phyloP scores from a whole-genome alignment of 2,113 vertebrate genomes.

The Hucho hucho region DNA sequence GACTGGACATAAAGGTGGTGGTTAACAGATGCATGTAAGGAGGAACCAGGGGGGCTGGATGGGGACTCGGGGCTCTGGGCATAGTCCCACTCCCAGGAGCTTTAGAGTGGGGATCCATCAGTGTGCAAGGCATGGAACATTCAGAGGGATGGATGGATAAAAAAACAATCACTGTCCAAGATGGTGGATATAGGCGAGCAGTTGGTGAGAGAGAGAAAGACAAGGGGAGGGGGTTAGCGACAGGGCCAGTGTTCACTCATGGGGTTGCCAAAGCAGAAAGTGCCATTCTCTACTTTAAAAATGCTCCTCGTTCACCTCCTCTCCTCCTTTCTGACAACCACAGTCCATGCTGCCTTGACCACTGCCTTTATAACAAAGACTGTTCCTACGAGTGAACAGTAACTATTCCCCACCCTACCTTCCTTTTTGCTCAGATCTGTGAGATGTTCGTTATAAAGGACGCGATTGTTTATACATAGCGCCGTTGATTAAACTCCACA shows the following conservation, averaged over 20 bases:
- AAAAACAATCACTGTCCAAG: slow-evolving; percentile 53
- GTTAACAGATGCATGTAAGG: slow-evolving; percentile 74
- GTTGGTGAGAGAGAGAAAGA: slow-evolving; percentile 28
- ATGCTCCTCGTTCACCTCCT: slow-evolving; percentile 27
- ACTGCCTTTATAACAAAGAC: slow-evolving; percentile 49
- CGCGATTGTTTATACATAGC: no score
- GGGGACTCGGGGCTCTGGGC: slow-evolving; percentile 62
- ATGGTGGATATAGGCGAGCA: slow-evolving; percentile 7
- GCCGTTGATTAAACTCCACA: no score
- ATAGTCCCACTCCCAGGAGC: slow-evolving; percentile 67
- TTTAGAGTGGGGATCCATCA: slow-evolving; percentile 48
- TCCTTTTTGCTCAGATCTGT: neutral
- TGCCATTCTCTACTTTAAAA: slow-evolving; percentile 37
- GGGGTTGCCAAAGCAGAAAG: slow-evolving; percentile 15
- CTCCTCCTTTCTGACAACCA: slow-evolving; percentile 12
- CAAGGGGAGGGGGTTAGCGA: slow-evolving; percentile 26
- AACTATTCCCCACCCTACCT: neutral
- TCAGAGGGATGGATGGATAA: slow-evolving; percentile 34
- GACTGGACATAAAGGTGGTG: slow-evolving; percentile 58
- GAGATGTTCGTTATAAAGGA: no score
- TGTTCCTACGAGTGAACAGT: slow-evolving; percentile 1
- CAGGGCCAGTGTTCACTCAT: slow-evolving; percentile 16
- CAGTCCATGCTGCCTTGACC: slow-evolving; percentile 46
- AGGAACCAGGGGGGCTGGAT: slow-evolving; percentile 53
- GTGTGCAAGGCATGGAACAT: slow-evolving; percentile 29